Conservation (phyloP, 2,113 vertebrate species). For the Scopus umbretta region DNA sequence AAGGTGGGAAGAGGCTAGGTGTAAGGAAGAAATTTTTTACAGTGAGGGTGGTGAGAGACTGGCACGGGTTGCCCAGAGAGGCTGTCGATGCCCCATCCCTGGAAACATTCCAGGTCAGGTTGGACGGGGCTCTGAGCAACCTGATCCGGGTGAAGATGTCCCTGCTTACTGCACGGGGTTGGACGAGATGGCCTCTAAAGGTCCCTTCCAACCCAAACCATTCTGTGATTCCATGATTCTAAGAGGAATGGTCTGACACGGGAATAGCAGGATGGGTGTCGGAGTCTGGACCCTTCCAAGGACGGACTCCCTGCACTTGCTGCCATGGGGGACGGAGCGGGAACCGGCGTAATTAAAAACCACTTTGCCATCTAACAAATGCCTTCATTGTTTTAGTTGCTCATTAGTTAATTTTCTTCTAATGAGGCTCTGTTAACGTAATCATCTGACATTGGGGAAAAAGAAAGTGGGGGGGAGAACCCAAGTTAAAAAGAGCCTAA, state of each 20-base stretch:
- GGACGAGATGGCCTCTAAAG: rapidly evolving
- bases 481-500: conserved; percentile 66
- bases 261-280: background rate
- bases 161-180: rapidly evolving
- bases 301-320: background rate
- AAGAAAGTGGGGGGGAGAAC: background rate
- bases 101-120: background rate
- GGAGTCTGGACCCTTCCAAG: background rate
- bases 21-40: background rate
- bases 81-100: background rate
- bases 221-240: rapidly evolving
- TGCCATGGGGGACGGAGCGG: rapidly evolving
- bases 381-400: conserved; percentile 43
- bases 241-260: rapidly evolving
- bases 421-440: conserved; percentile 51
- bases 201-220: background rate
- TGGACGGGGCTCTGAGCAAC: background rate
- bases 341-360: background rate
- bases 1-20: background rate
- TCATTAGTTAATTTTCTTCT: conserved; percentile 72
- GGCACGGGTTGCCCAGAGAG: background rate
- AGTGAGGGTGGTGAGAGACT: rapidly evolving
- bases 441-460: conserved; percentile 52
- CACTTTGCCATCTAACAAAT: conserved; percentile 13
- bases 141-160: rapidly evolving